Evolutionary conservation across 1,140 invertebrate species (phyloP).

Genomic region (Drosophila nebulosa): DNA sequence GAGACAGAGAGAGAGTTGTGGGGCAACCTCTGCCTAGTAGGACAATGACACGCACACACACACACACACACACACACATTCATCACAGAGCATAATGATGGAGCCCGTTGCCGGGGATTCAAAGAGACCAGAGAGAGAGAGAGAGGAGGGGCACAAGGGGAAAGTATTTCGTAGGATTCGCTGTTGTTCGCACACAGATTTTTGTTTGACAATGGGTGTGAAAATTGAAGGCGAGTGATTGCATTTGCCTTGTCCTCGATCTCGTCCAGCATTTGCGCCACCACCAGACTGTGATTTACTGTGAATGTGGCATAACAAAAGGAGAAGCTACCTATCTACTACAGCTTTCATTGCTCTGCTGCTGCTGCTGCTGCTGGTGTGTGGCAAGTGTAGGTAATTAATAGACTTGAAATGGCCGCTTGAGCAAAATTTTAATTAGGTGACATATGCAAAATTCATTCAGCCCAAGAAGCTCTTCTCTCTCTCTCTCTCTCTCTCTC

Average conservation of each 20-base stretch:
- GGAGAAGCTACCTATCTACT: neutral
- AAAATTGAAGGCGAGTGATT: slow-evolving; percentile 79
- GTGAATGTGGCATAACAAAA: slow-evolving; percentile 43
- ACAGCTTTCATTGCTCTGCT: slow-evolving; percentile 18
- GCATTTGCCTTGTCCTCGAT: slow-evolving; percentile 43
- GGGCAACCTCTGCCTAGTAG: slow-evolving; percentile 33
- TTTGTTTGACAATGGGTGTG: slow-evolving; percentile 77
- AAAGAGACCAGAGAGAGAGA: too few species aligned
- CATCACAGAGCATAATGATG: slow-evolving; percentile 67
- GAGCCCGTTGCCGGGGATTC: slow-evolving; percentile 32
- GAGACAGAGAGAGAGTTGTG: neutral
- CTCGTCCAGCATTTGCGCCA: neutral
- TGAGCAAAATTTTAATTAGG: slow-evolving; percentile 75
- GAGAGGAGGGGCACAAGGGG: slow-evolving; percentile 16
- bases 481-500: neutral
- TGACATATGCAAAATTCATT: slow-evolving; percentile 70
- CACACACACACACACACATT: slow-evolving; percentile 31
- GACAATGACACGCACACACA: slow-evolving; percentile 52
- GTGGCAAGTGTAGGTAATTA: slow-evolving; percentile 62
- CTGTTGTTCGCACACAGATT: slow-evolving; percentile 58
- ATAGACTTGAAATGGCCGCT: slow-evolving; percentile 77
- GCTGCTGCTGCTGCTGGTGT: neutral
- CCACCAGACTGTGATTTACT: slow-evolving; percentile 30
- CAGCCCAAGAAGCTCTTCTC: neutral
- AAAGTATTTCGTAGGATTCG: neutral